These are phyloP conservation scores for Ellobius talpinus DNA, from an alignment of 2,113 vertebrate genomes.

Conservation along the genomic window DNA sequence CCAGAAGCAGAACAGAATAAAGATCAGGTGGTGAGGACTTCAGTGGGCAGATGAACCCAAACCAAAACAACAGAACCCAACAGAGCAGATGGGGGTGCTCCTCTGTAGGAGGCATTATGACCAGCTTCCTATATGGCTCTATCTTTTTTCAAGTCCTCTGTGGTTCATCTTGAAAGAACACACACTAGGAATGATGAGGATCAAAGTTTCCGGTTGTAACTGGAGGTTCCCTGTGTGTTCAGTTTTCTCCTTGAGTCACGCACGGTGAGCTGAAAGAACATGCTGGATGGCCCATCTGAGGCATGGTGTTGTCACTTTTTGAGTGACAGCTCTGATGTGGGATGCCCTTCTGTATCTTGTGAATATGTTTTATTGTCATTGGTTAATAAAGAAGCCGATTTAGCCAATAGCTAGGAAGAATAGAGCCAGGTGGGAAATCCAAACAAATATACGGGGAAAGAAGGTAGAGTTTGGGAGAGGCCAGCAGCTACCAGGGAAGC, in stretches of 20 bases:
- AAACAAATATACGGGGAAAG: no score
- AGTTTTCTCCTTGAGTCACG: not conserved
- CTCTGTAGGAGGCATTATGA: not conserved
- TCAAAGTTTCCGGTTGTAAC: not conserved
- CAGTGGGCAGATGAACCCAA: slow-evolving; percentile 18
- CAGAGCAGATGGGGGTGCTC: not conserved
- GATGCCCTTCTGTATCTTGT: no score
- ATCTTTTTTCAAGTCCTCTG: not conserved
- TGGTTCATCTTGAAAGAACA: slow-evolving; percentile 10
- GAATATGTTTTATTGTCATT: no score
- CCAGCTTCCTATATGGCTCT: not conserved
- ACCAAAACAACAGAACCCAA: not conserved
- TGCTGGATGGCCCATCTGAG: not conserved
- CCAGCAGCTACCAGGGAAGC: no score
- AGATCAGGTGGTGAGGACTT: not conserved
- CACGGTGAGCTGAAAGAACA: not conserved
- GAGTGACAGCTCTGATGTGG: not conserved
- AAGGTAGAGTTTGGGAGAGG: no score
- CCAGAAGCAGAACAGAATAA: slow-evolving; percentile 33
- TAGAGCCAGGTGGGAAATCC: no score
- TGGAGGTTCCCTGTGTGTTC: not conserved
- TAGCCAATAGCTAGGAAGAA: no score
- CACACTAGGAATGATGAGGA: not conserved
- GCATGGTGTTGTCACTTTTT: not conserved
- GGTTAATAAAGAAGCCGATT: no score